Conservation (phyloP, 2,797 vertebrate genomes). For the Tiaroga cobitis region DNA sequence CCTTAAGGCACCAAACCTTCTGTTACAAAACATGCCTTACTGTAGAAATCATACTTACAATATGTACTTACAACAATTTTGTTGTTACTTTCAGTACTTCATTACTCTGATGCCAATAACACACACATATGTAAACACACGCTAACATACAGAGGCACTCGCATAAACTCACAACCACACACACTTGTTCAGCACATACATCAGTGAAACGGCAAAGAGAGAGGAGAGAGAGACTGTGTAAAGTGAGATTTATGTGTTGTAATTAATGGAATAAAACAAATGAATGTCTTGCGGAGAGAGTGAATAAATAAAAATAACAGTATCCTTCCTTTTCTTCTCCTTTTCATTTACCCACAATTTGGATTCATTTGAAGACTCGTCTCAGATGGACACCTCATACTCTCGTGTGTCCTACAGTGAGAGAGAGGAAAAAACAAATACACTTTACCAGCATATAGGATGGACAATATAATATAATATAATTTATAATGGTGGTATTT, state of each 20-base stretch:
- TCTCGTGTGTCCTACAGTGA: conserved; percentile 87
- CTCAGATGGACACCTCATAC: conserved; percentile 93
- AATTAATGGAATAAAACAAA: conserved; percentile 49
- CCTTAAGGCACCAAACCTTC: conserved; percentile 81
- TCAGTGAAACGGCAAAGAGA: conserved; percentile 31
- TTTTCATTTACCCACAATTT: conserved; percentile 60
- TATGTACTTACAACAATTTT: conserved; percentile 15
- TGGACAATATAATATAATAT: neutral
- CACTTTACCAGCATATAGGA: neutral
- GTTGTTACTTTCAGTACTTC: neutral
- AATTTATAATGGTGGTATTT: neutral
- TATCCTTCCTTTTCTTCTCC: conserved; percentile 57
- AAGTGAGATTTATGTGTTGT: conserved; percentile 39
- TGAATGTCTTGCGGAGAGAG: conserved; percentile 63
- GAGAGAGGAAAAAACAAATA: conserved; percentile 26
- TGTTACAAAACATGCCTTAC: conserved; percentile 66
- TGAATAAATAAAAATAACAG: conserved; percentile 73
- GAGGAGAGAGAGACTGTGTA: conserved; percentile 51
- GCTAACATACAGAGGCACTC: conserved; percentile 8
- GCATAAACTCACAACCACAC: conserved; percentile 28
- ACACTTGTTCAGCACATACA: conserved; percentile 16
- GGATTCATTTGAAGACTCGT: conserved; percentile 54
- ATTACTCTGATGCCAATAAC: neutral
- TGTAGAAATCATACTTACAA: conserved; percentile 56
- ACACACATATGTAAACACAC: conserved; percentile 23